These are phyloP conservation scores for Vicugna pacos DNA, from an alignment of 2,113 vertebrate genomes.

Conservation along the genomic window DNA sequence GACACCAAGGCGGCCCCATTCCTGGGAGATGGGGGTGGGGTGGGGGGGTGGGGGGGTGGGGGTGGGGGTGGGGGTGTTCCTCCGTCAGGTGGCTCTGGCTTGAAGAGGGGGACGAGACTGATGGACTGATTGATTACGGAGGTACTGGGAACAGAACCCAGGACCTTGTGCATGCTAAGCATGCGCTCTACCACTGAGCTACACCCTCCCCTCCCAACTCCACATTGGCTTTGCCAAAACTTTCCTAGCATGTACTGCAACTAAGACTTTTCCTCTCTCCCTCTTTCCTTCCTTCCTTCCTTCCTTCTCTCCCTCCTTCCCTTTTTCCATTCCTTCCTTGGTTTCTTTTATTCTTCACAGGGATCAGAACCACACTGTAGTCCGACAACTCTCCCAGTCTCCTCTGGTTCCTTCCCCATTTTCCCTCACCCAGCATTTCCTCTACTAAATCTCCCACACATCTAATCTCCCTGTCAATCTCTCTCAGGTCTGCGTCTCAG, in stretches of 20 bases:
- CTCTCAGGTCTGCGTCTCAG: neutral
- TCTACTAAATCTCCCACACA: neutral
- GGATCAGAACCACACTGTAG: neutral
- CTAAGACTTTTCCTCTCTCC: neutral
- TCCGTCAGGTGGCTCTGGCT: neutral
- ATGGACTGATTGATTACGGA: no score
- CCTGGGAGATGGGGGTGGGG: no score
- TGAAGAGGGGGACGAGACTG: neutral
- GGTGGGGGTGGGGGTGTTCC: neutral
- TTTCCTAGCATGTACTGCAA: neutral
- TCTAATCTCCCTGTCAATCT: neutral
- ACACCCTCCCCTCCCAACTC: neutral
- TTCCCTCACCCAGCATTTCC: neutral
- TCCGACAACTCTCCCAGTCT: neutral
- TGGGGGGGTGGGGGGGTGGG: no score
- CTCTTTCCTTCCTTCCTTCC: neutral
- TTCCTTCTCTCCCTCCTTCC: neutral
- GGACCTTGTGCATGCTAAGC: no score
- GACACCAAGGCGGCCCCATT: neutral
- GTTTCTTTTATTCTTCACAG: neutral
- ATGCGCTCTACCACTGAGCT: no score
- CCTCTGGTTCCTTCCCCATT: neutral
- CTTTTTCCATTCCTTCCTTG: neutral
- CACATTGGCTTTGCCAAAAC: neutral
- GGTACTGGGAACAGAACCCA: no score